Percentiles rank a stretch among this genome's conserved stretches.
These are phyloP conservation scores for Babyrousa celebensis DNA, from an alignment of 2,797 vertebrate genomes.

Conservation along the genomic window DNA sequence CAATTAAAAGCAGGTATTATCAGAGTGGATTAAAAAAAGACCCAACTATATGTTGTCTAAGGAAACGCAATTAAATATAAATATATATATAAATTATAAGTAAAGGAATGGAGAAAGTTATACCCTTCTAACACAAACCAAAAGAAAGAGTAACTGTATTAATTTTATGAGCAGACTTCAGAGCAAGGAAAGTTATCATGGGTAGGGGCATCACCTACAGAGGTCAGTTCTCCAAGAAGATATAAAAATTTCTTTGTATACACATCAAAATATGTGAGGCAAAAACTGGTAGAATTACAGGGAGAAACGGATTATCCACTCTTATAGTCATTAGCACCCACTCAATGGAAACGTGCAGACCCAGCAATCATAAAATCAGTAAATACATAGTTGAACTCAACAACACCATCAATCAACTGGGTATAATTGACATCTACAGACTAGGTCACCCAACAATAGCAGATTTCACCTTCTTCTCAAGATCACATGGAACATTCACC, in stretches of 20 bases:
- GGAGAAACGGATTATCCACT: background rate
- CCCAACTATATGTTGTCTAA: background rate
- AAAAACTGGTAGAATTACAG: background rate
- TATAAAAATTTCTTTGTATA: background rate
- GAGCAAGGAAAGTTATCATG: background rate
- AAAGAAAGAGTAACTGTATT: background rate
- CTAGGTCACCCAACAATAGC: background rate
- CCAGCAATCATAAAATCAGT: background rate
- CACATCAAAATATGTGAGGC: background rate
- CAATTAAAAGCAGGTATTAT: background rate
- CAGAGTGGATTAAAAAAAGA: background rate
- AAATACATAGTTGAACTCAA: background rate
- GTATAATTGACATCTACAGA: background rate
- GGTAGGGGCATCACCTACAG: background rate
- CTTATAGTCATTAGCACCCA: background rate
- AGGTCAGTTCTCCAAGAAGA: background rate
- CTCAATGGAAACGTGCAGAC: background rate
- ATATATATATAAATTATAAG: background rate
- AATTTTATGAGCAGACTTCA: background rate
- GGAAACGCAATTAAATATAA: background rate
- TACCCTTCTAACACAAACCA: background rate
- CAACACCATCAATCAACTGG: background rate
- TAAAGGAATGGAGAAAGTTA: background rate
- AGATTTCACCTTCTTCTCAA: background rate
- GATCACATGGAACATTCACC: background rate